A percentile compares a stretch with the other conserved stretches of the same genome.
phyloP scores from a whole-genome alignment of 2,797 vertebrate species.

The Acanthurus leucopareius region DNA sequence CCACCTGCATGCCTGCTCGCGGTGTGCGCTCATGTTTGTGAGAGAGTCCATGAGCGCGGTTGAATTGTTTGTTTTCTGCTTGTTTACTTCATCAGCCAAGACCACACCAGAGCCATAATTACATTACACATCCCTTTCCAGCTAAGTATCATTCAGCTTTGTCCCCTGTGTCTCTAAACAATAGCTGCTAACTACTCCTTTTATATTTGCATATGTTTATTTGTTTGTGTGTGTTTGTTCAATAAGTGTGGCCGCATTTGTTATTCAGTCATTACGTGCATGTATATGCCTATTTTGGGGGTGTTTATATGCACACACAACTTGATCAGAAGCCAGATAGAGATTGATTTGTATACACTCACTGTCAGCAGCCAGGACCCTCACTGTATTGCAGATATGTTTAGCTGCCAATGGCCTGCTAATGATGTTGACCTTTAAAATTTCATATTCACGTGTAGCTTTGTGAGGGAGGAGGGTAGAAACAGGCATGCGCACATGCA shows the following conservation, averaged over 20 bases:
- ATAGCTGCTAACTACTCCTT: constrained; percentile 55
- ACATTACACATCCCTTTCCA: constrained; percentile 41
- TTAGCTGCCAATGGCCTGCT: constrained; percentile 70
- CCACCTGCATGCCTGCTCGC: constrained; percentile 30
- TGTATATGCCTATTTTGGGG: constrained; percentile 14
- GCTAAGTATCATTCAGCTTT: constrained; percentile 55
- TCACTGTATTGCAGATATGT: constrained; percentile 53
- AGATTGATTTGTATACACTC: constrained; percentile 59
- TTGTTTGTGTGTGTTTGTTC: not conserved
- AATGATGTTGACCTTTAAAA: constrained; percentile 87
- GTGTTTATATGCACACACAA: constrained; percentile 35
- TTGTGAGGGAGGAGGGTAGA: constrained; percentile 40
- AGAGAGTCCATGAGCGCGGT: constrained; percentile 16
- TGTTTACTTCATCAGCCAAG: constrained; percentile 57
- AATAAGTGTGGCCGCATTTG: constrained; percentile 38
- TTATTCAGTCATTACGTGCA: constrained; percentile 36
- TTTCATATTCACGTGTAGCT: constrained; percentile 77
- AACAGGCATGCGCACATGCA: constrained; percentile 24
- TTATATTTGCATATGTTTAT: constrained; percentile 28
- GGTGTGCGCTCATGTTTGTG: not conserved
- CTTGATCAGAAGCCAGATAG: constrained; percentile 32
- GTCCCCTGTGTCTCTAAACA: constrained; percentile 43
- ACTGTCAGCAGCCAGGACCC: constrained; percentile 47
- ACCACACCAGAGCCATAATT: constrained; percentile 62
- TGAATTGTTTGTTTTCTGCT: constrained; percentile 50